Percentiles rank a stretch among this genome's conserved stretches.
These are phyloP conservation scores for Lytechinus pictus DNA, from an alignment of 35 echinoderm and acorn worm species.

Conservation along the genomic window DNA sequence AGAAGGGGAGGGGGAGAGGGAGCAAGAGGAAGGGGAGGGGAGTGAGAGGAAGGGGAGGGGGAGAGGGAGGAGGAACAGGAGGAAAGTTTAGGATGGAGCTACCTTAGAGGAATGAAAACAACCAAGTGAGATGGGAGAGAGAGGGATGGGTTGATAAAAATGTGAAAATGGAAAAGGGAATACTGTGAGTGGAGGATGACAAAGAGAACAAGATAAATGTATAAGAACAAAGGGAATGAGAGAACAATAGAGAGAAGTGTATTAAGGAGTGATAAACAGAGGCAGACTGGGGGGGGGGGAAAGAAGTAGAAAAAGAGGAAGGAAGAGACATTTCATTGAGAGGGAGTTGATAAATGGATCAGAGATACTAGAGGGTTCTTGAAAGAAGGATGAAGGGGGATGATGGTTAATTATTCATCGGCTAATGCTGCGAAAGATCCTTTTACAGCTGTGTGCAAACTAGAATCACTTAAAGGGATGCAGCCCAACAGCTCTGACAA, in stretches of 20 bases:
- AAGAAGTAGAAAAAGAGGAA: neutral
- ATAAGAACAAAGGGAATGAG: neutral
- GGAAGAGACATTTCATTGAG: neutral
- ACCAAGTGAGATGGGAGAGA: no score
- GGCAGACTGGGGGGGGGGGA: neutral
- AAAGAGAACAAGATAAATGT: neutral
- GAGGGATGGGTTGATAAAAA: no score
- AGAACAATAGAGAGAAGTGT: neutral
- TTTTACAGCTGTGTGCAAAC: constrained; percentile 39
- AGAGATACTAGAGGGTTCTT: constrained; percentile 10
- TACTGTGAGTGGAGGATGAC: no score
- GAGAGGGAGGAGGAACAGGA: no score
- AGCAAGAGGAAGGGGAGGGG: neutral
- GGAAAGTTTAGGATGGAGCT: no score
- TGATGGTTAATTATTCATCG: constrained; percentile 42
- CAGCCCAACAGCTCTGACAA: neutral
- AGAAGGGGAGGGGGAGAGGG: no score
- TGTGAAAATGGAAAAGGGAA: neutral
- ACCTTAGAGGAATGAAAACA: no score
- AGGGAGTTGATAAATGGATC: constrained; percentile 22
- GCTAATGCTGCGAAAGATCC: constrained; percentile 26
- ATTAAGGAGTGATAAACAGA: neutral
- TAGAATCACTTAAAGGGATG: constrained; percentile 25
- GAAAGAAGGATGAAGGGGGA: constrained; percentile 27
- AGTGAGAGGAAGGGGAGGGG: no score